phyloP scores from a whole-genome alignment of 2,113 vertebrate species.

The Gymnorhina tibicen region DNA sequence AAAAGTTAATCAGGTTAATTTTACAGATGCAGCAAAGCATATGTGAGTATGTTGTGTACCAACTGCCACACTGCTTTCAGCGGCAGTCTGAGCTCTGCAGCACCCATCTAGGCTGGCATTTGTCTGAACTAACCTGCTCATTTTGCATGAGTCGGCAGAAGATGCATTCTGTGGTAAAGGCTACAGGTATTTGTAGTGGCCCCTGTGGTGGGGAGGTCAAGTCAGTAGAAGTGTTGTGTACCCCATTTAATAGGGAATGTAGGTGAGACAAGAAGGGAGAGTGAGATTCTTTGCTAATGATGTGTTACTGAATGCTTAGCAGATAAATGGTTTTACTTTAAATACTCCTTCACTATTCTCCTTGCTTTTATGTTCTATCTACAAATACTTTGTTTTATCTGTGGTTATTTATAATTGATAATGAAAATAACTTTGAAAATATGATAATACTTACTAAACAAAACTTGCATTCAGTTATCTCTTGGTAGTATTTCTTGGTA shows the following conservation, averaged over 20 bases:
- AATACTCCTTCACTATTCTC: neutral
- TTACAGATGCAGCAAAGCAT: neutral
- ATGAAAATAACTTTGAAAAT: neutral
- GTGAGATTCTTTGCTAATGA: neutral
- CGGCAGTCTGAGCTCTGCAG: neutral
- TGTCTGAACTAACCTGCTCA: neutral
- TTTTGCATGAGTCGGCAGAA: neutral
- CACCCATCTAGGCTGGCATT: rapidly evolving
- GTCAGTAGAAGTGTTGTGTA: neutral
- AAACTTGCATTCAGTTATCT: neutral
- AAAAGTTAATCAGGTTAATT: neutral
- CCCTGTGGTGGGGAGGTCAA: neutral
- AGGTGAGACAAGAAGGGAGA: neutral
- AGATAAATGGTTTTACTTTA: neutral
- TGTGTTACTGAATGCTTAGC: neutral
- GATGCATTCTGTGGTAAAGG: neutral
- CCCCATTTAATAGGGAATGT: neutral
- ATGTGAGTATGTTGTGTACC: rapidly evolving
- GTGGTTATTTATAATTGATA: neutral
- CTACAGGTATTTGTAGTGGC: neutral
- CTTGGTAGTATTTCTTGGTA: neutral
- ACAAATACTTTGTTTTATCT: neutral
- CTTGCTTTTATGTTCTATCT: neutral
- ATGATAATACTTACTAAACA: neutral
- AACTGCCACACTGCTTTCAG: neutral